These are phyloP conservation scores for Thaumetopoea pityocampa DNA, from an alignment of 1,140 invertebrate genomes.

Conservation along the genomic window DNA sequence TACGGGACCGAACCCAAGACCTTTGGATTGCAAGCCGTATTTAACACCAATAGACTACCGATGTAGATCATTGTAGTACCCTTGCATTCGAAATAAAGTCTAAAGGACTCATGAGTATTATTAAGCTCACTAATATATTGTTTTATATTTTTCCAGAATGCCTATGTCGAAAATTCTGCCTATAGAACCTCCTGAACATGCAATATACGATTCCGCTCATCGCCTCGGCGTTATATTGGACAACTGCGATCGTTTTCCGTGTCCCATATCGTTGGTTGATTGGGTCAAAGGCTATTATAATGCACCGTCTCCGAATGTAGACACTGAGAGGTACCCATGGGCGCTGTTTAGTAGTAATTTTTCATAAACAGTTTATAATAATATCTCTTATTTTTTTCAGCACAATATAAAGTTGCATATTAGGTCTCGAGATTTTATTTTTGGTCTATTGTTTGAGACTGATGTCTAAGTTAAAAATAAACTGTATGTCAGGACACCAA, in stretches of 20 bases:
- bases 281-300: constrained; percentile 84
- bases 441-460: no score
- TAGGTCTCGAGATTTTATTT: no score
- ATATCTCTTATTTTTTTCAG: neutral
- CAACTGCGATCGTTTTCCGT: constrained; percentile 80
- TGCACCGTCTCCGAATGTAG: constrained; percentile 47
- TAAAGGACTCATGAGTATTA: neutral
- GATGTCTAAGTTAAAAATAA: no score
- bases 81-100: no score
- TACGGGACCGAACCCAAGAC: no score
- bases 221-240: constrained; percentile 68
- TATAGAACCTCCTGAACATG: constrained; percentile 80
- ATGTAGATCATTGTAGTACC: no score
- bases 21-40: no score
- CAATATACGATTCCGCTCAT: constrained; percentile 81
- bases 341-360: constrained; percentile 55
- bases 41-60: no score
- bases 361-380: constrained; percentile 12
- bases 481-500: no score
- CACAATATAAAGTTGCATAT: no score
- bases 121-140: no score
- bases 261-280: constrained; percentile 83
- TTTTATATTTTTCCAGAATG: constrained; percentile 72
- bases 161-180: constrained; percentile 79
- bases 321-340: constrained; percentile 42